Evolutionary conservation across 2,113 vertebrate genomes (phyloP).

Genomic region (Scortum barcoo): DNA sequence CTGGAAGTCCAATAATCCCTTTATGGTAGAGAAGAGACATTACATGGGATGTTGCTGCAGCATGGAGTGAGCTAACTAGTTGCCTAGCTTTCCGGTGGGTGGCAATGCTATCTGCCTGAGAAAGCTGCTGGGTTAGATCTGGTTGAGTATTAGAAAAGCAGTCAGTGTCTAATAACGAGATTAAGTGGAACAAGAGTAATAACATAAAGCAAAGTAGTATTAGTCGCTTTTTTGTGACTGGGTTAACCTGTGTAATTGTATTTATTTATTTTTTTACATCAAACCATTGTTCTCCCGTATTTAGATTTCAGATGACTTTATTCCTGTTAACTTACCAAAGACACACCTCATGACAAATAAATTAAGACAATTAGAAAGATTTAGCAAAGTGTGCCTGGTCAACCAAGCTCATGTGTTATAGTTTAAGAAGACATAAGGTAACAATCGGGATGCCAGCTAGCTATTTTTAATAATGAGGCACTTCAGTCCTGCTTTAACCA

Average conservation of each 20-base stretch:
- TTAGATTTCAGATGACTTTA: conserved; percentile 2
- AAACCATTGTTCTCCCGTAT: conserved; percentile 1
- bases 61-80: conserved; percentile 50
- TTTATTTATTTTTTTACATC: too few species aligned
- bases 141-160: neutral
- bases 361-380: neutral
- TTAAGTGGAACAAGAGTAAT: neutral
- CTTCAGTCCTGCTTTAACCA: neutral
- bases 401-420: neutral
- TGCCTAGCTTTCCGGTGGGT: conserved; percentile 13
- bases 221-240: neutral
- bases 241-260: neutral
- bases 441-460: neutral
- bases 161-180: conserved; percentile 22
- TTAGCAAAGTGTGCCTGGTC: neutral
- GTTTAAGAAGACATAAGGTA: neutral
- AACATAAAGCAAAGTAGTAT: neutral
- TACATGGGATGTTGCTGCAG: conserved; percentile 54
- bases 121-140: conserved; percentile 10
- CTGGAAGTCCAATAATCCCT: conserved; percentile 76
- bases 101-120: conserved; percentile 13
- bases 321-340: neutral
- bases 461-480: neutral
- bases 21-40: conserved; percentile 71
- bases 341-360: conserved; percentile 10